Conservation (phyloP, 2,888 invertebrate species). For the Drosophila paranaensis region DNA sequence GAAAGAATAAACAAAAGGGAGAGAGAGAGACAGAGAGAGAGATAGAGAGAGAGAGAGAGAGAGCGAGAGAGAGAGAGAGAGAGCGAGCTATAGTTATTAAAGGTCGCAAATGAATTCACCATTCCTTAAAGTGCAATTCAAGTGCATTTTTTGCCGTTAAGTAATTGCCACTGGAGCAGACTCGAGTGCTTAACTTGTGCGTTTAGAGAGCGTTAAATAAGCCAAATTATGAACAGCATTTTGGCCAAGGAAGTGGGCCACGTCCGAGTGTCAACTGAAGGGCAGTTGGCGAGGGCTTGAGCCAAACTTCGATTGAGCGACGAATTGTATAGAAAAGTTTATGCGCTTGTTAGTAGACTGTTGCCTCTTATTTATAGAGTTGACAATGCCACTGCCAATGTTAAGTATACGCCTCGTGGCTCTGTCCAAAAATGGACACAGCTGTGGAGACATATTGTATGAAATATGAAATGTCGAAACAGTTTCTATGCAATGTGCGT, state of each 20-base stretch:
- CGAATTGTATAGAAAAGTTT: slow-evolving; percentile 33
- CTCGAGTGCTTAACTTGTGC: slow-evolving; percentile 41
- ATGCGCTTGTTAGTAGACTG: slow-evolving; percentile 26
- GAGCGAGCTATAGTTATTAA: not conserved
- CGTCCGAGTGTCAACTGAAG: slow-evolving; percentile 26
- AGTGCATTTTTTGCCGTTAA: slow-evolving; percentile 1
- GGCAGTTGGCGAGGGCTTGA: not conserved
- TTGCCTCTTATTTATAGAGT: slow-evolving; percentile 39
- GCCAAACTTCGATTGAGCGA: slow-evolving; percentile 1
- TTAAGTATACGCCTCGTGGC: slow-evolving; percentile 33
- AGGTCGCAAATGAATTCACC: not conserved
- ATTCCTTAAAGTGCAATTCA: not conserved
- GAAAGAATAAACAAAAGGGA: not conserved
- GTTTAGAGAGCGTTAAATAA: slow-evolving; percentile 40
- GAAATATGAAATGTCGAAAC: slow-evolving; percentile 3
- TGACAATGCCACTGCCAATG: slow-evolving; percentile 9
- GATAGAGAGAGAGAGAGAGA: no score
- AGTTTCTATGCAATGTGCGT: slow-evolving; percentile 33
- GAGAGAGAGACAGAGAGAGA: no score
- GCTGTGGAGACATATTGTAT: slow-evolving; percentile 28
- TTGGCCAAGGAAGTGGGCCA: slow-evolving; percentile 27
- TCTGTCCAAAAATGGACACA: slow-evolving; percentile 19
- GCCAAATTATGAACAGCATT: slow-evolving; percentile 44
- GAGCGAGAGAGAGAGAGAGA: no score
- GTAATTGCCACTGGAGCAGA: slow-evolving; percentile 45